These are phyloP conservation scores for Orientallactaga bullata DNA, from an alignment of 2,113 vertebrate genomes.

Conservation along the genomic window DNA sequence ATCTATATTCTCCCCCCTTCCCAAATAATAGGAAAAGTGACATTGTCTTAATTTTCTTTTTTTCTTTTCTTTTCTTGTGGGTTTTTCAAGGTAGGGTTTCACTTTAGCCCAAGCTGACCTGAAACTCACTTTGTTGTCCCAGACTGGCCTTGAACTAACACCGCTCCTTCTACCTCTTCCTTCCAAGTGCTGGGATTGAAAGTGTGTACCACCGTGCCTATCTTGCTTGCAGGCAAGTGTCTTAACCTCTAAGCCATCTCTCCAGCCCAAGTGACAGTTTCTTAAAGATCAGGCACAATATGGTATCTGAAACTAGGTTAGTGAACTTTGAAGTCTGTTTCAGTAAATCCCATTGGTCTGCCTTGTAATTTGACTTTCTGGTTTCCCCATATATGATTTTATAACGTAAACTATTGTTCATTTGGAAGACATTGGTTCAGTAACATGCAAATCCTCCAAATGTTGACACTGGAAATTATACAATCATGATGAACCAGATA, in stretches of 20 bases:
- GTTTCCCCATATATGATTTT: constrained; percentile 27
- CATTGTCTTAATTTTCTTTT: constrained; percentile 16
- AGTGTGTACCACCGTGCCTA: no score
- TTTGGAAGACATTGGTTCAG: constrained; percentile 42
- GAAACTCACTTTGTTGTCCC: no score
- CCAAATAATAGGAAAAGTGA: background rate
- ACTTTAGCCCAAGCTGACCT: no score
- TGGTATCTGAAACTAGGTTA: constrained; percentile 17
- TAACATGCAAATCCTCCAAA: constrained; percentile 41
- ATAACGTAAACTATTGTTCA: background rate
- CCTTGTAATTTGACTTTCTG: constrained; percentile 13
- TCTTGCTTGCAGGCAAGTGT: no score
- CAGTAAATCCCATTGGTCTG: constrained; percentile 23
- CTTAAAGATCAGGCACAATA: background rate
- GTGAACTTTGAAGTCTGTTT: constrained; percentile 43
- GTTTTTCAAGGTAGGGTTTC: background rate
- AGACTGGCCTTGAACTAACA: no score
- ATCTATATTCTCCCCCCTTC: background rate
- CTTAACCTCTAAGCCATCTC: no score
- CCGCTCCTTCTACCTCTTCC: no score
- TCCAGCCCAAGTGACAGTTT: background rate
- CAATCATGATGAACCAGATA: no score
- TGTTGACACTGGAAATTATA: constrained; percentile 27
- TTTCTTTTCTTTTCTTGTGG: background rate
- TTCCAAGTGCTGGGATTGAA: no score